Base-by-base conservation (phyloP, 2,888 invertebrate genomes). In the Halictus ligatus region DNA sequence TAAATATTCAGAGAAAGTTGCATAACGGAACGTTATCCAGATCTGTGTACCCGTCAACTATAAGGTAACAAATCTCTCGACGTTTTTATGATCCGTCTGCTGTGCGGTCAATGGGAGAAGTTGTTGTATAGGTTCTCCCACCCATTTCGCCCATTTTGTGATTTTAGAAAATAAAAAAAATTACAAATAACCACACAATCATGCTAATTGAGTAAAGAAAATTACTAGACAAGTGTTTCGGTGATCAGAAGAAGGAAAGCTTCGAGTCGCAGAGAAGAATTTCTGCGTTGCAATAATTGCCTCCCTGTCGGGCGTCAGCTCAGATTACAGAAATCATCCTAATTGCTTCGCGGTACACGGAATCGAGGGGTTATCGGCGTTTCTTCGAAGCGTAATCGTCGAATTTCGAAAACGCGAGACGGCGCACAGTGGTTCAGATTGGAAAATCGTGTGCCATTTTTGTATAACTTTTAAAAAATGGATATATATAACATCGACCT, bases 401-500 rank as follows among this genome's bases (percentile, higher is more conserved):
- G n/a, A 69, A 69, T 69, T 69, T 69, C 43, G 69, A 69, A 69
- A 69, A 69, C n/a, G 12, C n/a, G 40, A 6, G 69, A 69, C 4
- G n/a, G n/a, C n/a, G n/a, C n/a, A n/a, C n/a, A n/a, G n/a, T n/a
- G n/a, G n/a, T n/a, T n/a, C n/a, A n/a, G n/a, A n/a, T n/a, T n/a
- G n/a, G n/a, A n/a, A n/a, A n/a, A n/a, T n/a, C n/a, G n/a, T n/a
- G n/a, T n/a, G n/a, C n/a, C n/a, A n/a, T n/a, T n/a, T n/a, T n/a
- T n/a, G n/a, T n/a, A n/a, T n/a, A n/a, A n/a, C n/a, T n/a, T n/a
- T n/a, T n/a, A n/a, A n/a, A n/a, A n/a, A n/a, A n/a, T n/a, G n/a
- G n/a, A n/a, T n/a, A n/a, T n/a, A n/a, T n/a, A n/a, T n/a, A n/a
- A n/a, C n/a, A n/a, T n/a, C n/a, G n/a, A n/a, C n/a, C n/a, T n/a